phyloP scores from a whole-genome alignment of 2,888 invertebrate species.

The Ectemnius cavifrons region DNA sequence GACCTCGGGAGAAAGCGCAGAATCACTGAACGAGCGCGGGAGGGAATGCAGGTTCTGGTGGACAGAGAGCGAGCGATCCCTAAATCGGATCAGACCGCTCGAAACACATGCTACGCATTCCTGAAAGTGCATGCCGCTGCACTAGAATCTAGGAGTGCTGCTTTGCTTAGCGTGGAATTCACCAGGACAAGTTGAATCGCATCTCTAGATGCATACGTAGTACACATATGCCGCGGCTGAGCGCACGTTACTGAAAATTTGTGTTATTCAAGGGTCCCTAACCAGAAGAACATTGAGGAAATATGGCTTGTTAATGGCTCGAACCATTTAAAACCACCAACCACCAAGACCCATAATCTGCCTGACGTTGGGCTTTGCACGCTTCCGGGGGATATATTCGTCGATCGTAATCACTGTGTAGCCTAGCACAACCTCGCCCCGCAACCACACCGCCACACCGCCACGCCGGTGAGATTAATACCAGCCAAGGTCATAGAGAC shows the following conservation, averaged over 20 bases:
- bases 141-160: constrained; percentile 30
- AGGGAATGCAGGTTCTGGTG: not conserved
- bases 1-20: no score
- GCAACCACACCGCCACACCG: constrained; percentile 8
- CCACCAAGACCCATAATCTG: no score
- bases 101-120: constrained; percentile 69
- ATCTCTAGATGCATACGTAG: no score
- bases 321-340: no score
- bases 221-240: no score
- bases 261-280: no score
- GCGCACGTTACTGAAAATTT: not conserved
- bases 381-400: constrained; percentile 26
- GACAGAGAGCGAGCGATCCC: constrained; percentile 64
- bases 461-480: constrained; percentile 45
- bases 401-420: constrained; percentile 36
- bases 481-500: constrained; percentile 33
- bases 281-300: no score
- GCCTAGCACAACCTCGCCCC: not conserved
- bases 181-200: no score
- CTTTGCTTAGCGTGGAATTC: constrained; percentile 16
- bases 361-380: not conserved
- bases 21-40: no score
- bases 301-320: no score
- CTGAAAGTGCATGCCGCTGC: constrained; percentile 61
- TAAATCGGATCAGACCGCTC: constrained; percentile 71